Percentiles rank a stretch among this genome's conserved stretches.
Evolutionary conservation across 1,140 invertebrate genomes (phyloP).

Genomic region (Pogonognathellus flavescens): DNA sequence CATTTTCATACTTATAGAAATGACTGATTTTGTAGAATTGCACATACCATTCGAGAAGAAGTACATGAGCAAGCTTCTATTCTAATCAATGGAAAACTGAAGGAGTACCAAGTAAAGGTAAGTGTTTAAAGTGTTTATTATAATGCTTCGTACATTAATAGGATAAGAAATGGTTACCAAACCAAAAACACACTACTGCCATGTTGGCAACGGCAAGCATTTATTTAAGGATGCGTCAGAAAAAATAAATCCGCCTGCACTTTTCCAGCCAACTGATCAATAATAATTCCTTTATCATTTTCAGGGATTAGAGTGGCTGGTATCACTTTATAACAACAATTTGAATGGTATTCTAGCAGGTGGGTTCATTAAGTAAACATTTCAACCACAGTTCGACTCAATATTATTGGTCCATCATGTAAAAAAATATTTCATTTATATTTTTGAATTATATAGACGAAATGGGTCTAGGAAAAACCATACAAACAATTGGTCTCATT

Average conservation of each 20-base stretch:
- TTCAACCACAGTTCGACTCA: neutral
- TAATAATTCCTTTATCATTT: too few species aligned
- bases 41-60: conserved; percentile 75
- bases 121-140: too few species aligned
- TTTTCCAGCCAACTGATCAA: too few species aligned
- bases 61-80: conserved; percentile 75
- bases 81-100: conserved; percentile 75
- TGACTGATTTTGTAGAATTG: conserved; percentile 70
- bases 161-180: neutral
- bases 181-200: neutral
- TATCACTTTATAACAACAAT: conserved; percentile 82
- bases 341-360: conserved; percentile 75
- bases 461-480: conserved; percentile 77
- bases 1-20: neutral
- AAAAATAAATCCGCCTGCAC: too few species aligned
- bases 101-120: conserved; percentile 76
- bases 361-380: conserved; percentile 68
- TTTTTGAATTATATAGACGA: conserved; percentile 6
- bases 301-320: conserved; percentile 79
- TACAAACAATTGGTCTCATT: conserved; percentile 77
- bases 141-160: too few species aligned
- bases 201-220: too few species aligned
- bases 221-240: too few species aligned
- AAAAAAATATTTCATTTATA: conserved; percentile 1
- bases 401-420: too few species aligned